phyloP scores from a whole-genome alignment of 1,140 invertebrate species.

The Microplitis mediator region DNA sequence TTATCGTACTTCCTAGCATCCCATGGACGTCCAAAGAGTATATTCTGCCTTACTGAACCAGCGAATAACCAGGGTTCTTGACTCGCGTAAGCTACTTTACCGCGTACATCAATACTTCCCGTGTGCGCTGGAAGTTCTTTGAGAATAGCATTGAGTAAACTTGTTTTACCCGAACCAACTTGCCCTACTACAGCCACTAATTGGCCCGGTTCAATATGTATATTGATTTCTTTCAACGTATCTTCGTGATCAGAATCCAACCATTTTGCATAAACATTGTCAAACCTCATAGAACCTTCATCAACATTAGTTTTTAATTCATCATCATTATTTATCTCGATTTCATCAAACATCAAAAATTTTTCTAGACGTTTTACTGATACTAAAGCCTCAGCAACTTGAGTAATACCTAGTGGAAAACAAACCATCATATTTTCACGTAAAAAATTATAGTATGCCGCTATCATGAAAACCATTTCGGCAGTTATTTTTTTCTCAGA shows the following conservation, averaged over 20 bases:
- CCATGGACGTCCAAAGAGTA: constrained; percentile 76
- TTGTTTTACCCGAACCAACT: constrained; percentile 79
- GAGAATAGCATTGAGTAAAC: constrained; percentile 78
- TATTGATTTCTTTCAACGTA: constrained; percentile 64
- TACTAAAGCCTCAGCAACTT: constrained; percentile 67
- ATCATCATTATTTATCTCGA: constrained; percentile 35
- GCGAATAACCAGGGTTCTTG: constrained; percentile 77
- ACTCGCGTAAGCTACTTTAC: constrained; percentile 70
- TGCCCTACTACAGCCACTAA: constrained; percentile 77
- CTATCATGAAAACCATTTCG: constrained; percentile 77
- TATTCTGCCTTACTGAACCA: constrained; percentile 75
- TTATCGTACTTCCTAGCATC: constrained; percentile 67
- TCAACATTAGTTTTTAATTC: constrained; percentile 17
- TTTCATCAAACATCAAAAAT: constrained; percentile 68
- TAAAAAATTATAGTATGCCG: constrained; percentile 75
- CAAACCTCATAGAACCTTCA: not conserved
- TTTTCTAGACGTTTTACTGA: constrained; percentile 73
- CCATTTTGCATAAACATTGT: constrained; percentile 47
- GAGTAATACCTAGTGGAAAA: constrained; percentile 69
- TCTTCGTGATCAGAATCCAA: constrained; percentile 46
- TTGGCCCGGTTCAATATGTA: constrained; percentile 68
- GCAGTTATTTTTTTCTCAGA: constrained; percentile 70
- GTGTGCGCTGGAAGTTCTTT: constrained; percentile 70
- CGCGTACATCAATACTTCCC: constrained; percentile 65
- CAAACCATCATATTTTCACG: constrained; percentile 75